Evolutionary conservation across 2,888 invertebrate genomes (phyloP), one percentile per base, ranked within the genome.

Genomic region (Lithodes maja): DNA sequence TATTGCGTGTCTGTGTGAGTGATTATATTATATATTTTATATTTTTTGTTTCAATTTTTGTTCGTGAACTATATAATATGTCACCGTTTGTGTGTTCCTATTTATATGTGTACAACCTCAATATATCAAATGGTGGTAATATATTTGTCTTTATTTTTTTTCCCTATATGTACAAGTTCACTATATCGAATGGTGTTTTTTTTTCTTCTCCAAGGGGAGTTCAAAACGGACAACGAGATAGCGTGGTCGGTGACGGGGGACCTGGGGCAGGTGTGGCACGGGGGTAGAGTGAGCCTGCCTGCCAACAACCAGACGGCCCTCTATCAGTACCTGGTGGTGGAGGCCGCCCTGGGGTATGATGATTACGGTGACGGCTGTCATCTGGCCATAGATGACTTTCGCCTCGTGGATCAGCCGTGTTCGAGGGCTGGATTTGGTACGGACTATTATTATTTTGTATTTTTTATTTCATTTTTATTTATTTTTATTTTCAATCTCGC

Each of bases 371-470:
- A 82, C 68, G 15, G 3, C 15, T 50, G 82, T 9, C 82, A 82
- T 50, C n/a, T 61, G 2, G 82, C 82, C n/a, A 61, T 82, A 49
- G 82, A 82, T 49, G 82, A 82, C n/a, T 49, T 82, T 61, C 82
- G 17, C 15, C 82, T 82, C 12, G 2, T 68, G 12, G 82, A 82
- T 69, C 68, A 61, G 7, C 1, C 68, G 15, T 82, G 82, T 17
- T 82, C 82, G 12, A 15, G 50, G 1, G 49, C 50, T 50, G 52
- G 50, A 33, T 50, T 33, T 68, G 82, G 82, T 82, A 15, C 33
- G 82, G 33, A 33, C 33, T 33, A 33, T 33, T 33, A 33, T 33
- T 33, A 33, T 33, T 33, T 0, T 33, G 0, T 33, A 33, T 33
- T 33, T 33, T 33, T 33, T 33, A 33, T 33, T 33, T 33, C 33